Base-by-base conservation (phyloP, 2,113 vertebrate genomes). In the Psittacula cyanocephala region DNA sequence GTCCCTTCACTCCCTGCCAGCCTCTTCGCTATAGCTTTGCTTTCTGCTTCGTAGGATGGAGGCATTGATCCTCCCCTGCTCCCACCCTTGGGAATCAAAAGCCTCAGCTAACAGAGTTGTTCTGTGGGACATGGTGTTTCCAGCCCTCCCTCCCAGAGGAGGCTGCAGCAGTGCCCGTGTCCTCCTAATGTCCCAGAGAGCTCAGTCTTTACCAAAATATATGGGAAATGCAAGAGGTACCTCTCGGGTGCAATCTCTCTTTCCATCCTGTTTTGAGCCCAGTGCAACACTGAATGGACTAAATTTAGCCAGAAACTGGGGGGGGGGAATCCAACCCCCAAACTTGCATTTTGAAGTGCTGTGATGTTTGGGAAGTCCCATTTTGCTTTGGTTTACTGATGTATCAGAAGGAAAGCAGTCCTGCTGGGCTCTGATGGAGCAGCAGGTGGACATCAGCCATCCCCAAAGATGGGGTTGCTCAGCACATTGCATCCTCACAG, bases 31-130 rank as follows among this genome's bases (percentile, higher is more conserved):
- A 9, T 14, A 39, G 81, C 95, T 97, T 86, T 39, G 81, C 93
- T 96, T 85, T 93, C 93, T 69, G 95, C 96, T 95, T 41, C 7
- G 3, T 82, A 92, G 96, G 87, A 82, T 60, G 62, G 83, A 71
- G 74, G 27, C 43, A 46, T 1, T 5, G 55, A 74, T 55, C 9
- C 33, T 43, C 65, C 63, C 2, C 55, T 1, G 1, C 41, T 64
- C 53, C n/a, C 44, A 46, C 47, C 49, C 72, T 6, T 23, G 67
- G 71, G 72, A 90, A 89, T 63, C 53, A 83, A 81, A 89, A 57
- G 11, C 53, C 46, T 87, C 78, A 63, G 85, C 75, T 17, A 37
- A 57, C 1, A 7, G n/a, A 80, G 50, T 50, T 1, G 0, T 37
- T 84, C 44, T 12, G 43, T 39, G 41, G 85, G 20, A 37, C 15